Percentiles rank a stretch among this genome's conserved stretches.
Conservation (phyloP, 2,888 invertebrate genomes). For the Lithophane leautieri region DNA sequence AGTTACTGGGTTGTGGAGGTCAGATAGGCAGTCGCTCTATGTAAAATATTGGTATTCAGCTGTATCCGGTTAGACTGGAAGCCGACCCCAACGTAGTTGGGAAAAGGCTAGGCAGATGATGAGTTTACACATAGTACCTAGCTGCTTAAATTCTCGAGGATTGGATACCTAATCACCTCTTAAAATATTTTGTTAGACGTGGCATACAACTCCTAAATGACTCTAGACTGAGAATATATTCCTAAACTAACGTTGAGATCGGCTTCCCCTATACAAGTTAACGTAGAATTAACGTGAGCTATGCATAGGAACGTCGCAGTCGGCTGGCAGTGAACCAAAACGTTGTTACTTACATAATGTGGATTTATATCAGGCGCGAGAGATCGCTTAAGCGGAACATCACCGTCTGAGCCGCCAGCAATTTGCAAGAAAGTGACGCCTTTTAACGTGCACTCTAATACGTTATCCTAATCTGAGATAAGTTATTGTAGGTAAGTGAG, state of each 20-base stretch:
- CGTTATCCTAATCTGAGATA: conserved; percentile 68
- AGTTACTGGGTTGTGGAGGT: too few species aligned
- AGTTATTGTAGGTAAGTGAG: conserved; percentile 60
- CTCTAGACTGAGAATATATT: not conserved
- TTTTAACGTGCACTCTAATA: conserved; percentile 62
- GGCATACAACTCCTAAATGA: not conserved
- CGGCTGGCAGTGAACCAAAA: conserved; percentile 88
- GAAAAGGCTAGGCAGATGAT: too few species aligned
- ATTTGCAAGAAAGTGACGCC: conserved; percentile 79
- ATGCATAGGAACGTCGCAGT: conserved; percentile 68
- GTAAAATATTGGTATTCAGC: too few species aligned
- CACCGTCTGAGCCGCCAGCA: conserved; percentile 79
- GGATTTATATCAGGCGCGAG: conserved; percentile 84
- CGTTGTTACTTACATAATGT: conserved; percentile 86
- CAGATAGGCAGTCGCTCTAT: too few species aligned
- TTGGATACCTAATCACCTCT: too few species aligned
- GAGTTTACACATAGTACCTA: too few species aligned
- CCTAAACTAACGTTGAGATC: not conserved
- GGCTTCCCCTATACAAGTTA: conserved; percentile 1
- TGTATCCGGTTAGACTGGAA: too few species aligned
- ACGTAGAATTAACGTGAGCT: conserved; percentile 53
- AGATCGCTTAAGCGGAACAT: conserved; percentile 67
- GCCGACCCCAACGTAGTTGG: too few species aligned
- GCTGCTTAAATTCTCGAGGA: not conserved
- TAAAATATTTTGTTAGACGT: not conserved